These are phyloP conservation scores for Parapsyche elsis DNA, from an alignment of 1,140 invertebrate genomes.

Conservation along the genomic window DNA sequence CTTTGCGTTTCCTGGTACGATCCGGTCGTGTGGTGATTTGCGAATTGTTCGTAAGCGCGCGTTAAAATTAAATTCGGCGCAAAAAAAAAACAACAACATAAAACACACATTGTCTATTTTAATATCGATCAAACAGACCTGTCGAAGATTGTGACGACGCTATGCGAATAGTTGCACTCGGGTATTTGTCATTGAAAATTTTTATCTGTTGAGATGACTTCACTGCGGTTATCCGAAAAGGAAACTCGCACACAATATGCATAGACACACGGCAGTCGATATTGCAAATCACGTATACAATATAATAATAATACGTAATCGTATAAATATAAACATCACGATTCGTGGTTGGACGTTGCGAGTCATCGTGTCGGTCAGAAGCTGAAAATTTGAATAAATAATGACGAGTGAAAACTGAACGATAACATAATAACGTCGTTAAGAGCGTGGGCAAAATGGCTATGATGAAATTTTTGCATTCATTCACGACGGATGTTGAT, in stretches of 20 bases:
- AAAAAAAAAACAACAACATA: neutral
- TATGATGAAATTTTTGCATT: constrained; percentile 24
- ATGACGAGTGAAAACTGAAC: neutral
- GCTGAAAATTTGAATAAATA: constrained; percentile 11
- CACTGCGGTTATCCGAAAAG: constrained; percentile 11
- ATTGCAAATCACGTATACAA: constrained; percentile 21
- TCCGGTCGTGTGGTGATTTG: neutral
- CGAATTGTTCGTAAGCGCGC: neutral
- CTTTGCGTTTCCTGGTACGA: neutral
- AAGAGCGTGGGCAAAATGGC: constrained; percentile 10
- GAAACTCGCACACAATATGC: neutral
- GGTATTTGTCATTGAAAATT: constrained; percentile 22
- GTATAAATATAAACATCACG: constrained; percentile 36
- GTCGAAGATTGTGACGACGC: too few relatives aligned
- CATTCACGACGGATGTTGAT: neutral
- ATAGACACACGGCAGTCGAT: neutral
- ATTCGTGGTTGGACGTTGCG: neutral
- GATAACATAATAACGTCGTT: neutral
- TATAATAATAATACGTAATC: constrained; percentile 1
- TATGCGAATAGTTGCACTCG: too few relatives aligned
- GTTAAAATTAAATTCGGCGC: neutral
- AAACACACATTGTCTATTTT: neutral
- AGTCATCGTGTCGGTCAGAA: constrained; percentile 2
- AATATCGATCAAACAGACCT: too few relatives aligned
- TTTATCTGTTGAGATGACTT: constrained; percentile 29